Evolutionary conservation across 1,140 invertebrate species (phyloP).

Genomic region (Stegodyphus dumicola): DNA sequence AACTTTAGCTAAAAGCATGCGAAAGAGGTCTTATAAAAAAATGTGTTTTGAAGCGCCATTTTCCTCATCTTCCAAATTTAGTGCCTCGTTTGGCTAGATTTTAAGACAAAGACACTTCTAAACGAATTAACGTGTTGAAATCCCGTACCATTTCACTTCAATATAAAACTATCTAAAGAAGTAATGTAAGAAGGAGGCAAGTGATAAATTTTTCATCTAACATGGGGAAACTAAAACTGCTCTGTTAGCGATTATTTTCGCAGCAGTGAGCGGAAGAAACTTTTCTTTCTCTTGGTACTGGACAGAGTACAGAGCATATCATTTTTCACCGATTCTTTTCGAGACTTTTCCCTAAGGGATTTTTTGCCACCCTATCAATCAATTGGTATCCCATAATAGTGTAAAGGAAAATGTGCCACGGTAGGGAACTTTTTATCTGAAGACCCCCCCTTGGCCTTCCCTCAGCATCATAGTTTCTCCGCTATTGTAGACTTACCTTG

Average conservation of each 20-base stretch:
- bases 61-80: too few relatives aligned
- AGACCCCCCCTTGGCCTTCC: too few relatives aligned
- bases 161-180: too few relatives aligned
- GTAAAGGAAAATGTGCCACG: conserved; percentile 36
- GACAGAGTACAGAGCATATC: conserved; percentile 30
- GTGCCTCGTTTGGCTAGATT: too few relatives aligned
- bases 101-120: too few relatives aligned
- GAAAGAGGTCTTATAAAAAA: too few relatives aligned
- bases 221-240: conserved; percentile 33
- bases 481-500: too few relatives aligned
- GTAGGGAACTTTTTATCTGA: conserved; percentile 17
- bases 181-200: background rate
- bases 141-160: too few relatives aligned
- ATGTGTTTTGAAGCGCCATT: too few relatives aligned
- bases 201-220: conserved; percentile 36
- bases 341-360: conserved; percentile 30
- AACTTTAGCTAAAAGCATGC: too few relatives aligned
- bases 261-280: conserved; percentile 31
- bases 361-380: conserved; percentile 49
- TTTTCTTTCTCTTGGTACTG: background rate
- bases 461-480: too few relatives aligned
- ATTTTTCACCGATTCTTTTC: conserved; percentile 52
- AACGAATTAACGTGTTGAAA: too few relatives aligned
- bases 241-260: conserved; percentile 50
- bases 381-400: conserved; percentile 54